Conservation (phyloP, 2,888 invertebrate genomes). For the Agrochola lychnidis region DNA sequence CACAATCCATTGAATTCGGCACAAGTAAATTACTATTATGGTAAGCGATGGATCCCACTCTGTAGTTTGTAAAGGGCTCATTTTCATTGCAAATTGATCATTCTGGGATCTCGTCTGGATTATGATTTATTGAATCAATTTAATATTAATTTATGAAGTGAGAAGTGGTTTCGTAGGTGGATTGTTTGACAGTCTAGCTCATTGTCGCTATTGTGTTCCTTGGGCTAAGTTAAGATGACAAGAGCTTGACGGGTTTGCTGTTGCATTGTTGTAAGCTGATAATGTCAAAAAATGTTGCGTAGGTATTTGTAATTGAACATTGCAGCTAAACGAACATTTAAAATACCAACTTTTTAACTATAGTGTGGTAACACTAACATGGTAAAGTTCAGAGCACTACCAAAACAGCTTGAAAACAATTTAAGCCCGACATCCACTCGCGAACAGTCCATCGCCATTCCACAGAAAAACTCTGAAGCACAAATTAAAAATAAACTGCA, state of each 20-base stretch:
- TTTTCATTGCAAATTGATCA: constrained; percentile 84
- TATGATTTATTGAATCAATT: constrained; percentile 67
- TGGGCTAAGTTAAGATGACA: constrained; percentile 45
- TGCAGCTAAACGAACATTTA: background rate
- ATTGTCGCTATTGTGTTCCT: constrained; percentile 26
- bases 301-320: background rate
- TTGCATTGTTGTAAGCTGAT: background rate
- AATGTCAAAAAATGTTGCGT: constrained; percentile 14
- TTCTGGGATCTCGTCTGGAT: constrained; percentile 66
- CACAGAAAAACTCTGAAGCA: constrained; percentile 52
- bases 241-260: constrained; percentile 18
- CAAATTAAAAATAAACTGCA: constrained; percentile 68
- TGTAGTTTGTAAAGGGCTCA: constrained; percentile 70
- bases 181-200: constrained; percentile 46
- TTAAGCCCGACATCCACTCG: constrained; percentile 42
- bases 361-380: background rate
- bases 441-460: constrained; percentile 54
- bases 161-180: constrained; percentile 52
- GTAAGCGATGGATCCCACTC: constrained; percentile 63
- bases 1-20: constrained; percentile 66
- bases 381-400: constrained; percentile 28
- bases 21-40: constrained; percentile 68
- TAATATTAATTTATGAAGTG: constrained; percentile 65
- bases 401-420: constrained; percentile 63
- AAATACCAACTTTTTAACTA: constrained; percentile 11